phyloP scores from a whole-genome alignment of 2,797 vertebrate species.

The Crenichthys baileyi region DNA sequence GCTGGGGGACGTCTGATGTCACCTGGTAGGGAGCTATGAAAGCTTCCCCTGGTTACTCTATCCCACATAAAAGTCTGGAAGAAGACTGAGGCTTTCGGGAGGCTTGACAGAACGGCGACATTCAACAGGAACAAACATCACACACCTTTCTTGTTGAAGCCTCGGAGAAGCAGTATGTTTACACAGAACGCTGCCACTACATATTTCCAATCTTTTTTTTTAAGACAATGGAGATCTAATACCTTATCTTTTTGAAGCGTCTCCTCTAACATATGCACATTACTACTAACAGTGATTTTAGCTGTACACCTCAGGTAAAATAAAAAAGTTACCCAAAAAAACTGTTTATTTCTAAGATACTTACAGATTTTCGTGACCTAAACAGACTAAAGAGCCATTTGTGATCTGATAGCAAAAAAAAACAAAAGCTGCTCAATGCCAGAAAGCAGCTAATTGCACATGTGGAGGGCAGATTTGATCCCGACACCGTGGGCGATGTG shows the following conservation, averaged over 20 bases:
- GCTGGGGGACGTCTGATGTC: slow-evolving; percentile 81
- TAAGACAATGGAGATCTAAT: slow-evolving; percentile 46
- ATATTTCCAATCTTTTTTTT: slow-evolving; percentile 37
- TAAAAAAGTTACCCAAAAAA: slow-evolving; percentile 37
- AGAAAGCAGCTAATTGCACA: slow-evolving; percentile 78
- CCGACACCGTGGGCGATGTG: slow-evolving; percentile 75
- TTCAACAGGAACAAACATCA: slow-evolving; percentile 77
- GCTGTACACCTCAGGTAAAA: slow-evolving; percentile 6
- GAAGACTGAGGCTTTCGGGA: slow-evolving; percentile 74
- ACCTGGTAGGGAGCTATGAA: slow-evolving; percentile 81
- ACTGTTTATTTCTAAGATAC: slow-evolving; percentile 42
- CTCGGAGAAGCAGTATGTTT: slow-evolving; percentile 62
- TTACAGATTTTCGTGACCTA: slow-evolving; percentile 38
- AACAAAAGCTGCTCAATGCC: slow-evolving; percentile 55
- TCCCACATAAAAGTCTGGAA: slow-evolving; percentile 83
- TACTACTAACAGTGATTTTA: slow-evolving; percentile 31
- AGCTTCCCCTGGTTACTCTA: slow-evolving; percentile 80
- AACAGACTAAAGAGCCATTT: slow-evolving; percentile 50
- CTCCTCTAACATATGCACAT: slow-evolving; percentile 18
- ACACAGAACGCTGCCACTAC: slow-evolving; percentile 51
- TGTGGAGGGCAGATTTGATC: slow-evolving; percentile 80
- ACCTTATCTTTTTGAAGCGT: slow-evolving; percentile 33
- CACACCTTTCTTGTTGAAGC: slow-evolving; percentile 64
- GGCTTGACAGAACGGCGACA: slow-evolving; percentile 74
- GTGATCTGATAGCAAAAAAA: slow-evolving; percentile 70